phyloP scores from a whole-genome alignment of 2,888 invertebrate species.

The Adelphocoris suturalis region DNA sequence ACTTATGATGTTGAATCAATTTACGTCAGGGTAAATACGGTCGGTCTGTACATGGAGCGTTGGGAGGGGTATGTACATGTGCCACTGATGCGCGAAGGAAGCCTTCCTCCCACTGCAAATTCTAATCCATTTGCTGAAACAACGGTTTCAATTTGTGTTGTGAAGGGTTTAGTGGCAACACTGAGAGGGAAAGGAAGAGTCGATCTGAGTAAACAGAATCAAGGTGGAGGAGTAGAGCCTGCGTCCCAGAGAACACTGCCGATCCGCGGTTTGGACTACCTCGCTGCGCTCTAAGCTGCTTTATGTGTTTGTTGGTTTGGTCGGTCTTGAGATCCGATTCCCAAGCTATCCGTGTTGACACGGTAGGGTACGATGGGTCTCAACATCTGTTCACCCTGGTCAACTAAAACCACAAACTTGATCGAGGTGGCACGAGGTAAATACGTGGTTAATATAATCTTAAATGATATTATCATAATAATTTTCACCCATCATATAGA shows the following conservation, averaged over 20 bases:
- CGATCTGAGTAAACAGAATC: not conserved
- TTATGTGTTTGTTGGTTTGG: not conserved
- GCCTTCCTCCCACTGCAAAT: not conserved
- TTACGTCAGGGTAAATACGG: too few species aligned
- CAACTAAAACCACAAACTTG: not conserved
- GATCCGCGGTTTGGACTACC: not conserved
- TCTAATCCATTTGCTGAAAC: not conserved
- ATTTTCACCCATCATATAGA: too few species aligned
- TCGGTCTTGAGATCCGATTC: not conserved
- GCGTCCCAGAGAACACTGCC: not conserved
- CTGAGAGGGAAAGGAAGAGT: not conserved
- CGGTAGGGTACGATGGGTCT: not conserved
- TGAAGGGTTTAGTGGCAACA: not conserved
- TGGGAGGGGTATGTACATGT: too few species aligned
- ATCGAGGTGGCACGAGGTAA: not conserved
- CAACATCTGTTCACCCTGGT: not conserved
- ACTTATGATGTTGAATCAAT: too few species aligned
- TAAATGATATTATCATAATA: too few species aligned
- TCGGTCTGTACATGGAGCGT: too few species aligned
- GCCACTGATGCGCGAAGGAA: too few species aligned
- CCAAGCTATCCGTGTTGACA: constrained; percentile 12
- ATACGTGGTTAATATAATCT: too few species aligned
- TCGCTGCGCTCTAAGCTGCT: not conserved
- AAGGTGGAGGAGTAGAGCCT: not conserved
- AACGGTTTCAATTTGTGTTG: not conserved